Evolutionary conservation across 64 coral and sea anemone species (phyloP).

Genomic region (Pocillopora verrucosa): DNA sequence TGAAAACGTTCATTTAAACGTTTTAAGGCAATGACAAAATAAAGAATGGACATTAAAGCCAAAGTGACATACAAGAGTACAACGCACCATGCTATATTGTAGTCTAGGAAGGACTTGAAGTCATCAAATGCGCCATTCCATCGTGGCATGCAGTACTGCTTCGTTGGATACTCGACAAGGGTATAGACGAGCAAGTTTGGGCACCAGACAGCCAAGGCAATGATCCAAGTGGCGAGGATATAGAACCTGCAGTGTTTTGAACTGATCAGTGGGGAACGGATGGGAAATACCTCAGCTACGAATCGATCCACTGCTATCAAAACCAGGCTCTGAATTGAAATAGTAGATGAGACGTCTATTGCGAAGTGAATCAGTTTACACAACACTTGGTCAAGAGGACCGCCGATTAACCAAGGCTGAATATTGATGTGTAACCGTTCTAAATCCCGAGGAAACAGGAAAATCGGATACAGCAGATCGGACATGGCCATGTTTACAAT

Average conservation of each 20-base stretch:
- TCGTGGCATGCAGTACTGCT: not conserved
- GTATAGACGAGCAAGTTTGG: not conserved
- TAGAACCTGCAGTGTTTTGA: no score
- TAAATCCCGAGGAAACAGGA: not conserved
- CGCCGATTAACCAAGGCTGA: not conserved
- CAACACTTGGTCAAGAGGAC: not conserved
- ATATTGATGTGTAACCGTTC: not conserved
- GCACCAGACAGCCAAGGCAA: not conserved
- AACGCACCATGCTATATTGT: not conserved
- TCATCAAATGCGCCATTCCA: not conserved
- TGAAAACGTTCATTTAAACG: no score
- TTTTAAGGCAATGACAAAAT: not conserved
- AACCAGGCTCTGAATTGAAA: not conserved
- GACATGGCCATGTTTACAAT: conserved; percentile 17
- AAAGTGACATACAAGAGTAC: not conserved
- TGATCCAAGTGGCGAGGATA: no score
- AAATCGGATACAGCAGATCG: conserved; percentile 2
- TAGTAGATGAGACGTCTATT: not conserved
- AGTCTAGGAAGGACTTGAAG: not conserved
- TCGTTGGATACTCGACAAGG: not conserved
- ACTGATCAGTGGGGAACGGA: no score
- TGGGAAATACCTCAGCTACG: no score
- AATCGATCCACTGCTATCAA: no score
- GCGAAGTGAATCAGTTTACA: not conserved
- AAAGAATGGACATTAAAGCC: not conserved